phyloP scores from a whole-genome alignment of 2,797 vertebrate genomes.

The Menidia menidia region DNA sequence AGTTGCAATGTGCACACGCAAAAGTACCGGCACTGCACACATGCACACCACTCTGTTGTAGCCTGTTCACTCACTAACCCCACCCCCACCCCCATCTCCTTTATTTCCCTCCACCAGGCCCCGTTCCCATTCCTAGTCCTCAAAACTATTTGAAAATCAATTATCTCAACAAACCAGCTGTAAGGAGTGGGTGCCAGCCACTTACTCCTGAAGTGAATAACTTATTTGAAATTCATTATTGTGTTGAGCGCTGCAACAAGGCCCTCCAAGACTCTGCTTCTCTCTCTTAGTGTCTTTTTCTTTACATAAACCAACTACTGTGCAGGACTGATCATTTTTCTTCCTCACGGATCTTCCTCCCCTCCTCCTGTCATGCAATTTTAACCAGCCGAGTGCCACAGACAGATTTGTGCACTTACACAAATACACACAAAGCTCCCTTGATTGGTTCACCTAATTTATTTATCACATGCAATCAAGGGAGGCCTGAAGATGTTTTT shows the following conservation, averaged over 20 bases:
- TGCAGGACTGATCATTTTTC: conserved; percentile 59
- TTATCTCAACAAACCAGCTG: conserved; percentile 95
- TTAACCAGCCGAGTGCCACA: conserved; percentile 81
- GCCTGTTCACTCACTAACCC: conserved; percentile 69
- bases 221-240: conserved; percentile 95
- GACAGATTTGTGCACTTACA: conserved; percentile 35
- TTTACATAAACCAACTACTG: conserved; percentile 81
- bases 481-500: conserved; percentile 51
- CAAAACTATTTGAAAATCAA: conserved; percentile 96
- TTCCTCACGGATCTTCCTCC: conserved; percentile 15
- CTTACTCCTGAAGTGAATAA: conserved; percentile 94
- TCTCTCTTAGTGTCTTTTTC: conserved; percentile 41
- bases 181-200: conserved; percentile 89
- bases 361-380: conserved; percentile 80
- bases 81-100: not conserved
- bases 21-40: conserved; percentile 44
- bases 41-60: conserved; percentile 66
- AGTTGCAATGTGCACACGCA: conserved; percentile 54
- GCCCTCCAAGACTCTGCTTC: conserved; percentile 82
- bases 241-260: conserved; percentile 84
- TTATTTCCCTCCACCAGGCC: conserved; percentile 17
- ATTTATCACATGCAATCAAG: conserved; percentile 84
- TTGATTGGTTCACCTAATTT: conserved; percentile 80
- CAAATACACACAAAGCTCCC: conserved; percentile 58
- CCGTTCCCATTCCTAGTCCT: conserved; percentile 85